These are phyloP conservation scores for Riptortus pedestris DNA, from an alignment of 1,140 invertebrate species.

Conservation along the genomic window DNA sequence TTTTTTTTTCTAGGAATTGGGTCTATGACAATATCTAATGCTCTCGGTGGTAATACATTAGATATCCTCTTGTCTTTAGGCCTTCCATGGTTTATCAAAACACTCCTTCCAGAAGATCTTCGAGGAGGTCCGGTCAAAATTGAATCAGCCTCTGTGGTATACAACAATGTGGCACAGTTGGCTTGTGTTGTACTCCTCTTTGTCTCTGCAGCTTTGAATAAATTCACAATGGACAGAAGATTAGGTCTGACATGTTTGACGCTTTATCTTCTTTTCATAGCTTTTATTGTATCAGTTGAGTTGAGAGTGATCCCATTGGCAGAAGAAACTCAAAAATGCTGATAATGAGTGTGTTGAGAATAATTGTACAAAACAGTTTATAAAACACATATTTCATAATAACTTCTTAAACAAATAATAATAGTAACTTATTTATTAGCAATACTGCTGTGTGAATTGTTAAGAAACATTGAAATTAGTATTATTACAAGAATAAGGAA, in stretches of 20 bases:
- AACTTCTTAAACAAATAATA: too few relatives aligned
- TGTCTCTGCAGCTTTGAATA: slow-evolving; percentile 29
- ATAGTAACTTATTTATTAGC: too few relatives aligned
- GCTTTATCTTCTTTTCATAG: slow-evolving; percentile 32
- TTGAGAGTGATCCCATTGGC: slow-evolving; percentile 26
- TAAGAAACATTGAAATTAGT: too few relatives aligned
- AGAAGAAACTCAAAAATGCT: not conserved
- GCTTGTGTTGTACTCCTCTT: slow-evolving; percentile 31
- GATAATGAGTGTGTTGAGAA: too few relatives aligned
- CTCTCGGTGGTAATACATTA: slow-evolving; percentile 71
- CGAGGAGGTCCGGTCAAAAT: slow-evolving; percentile 31
- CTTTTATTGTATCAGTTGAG: slow-evolving; percentile 31
- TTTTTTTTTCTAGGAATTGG: slow-evolving; percentile 53
- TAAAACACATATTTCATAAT: too few relatives aligned
- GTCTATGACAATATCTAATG: slow-evolving; percentile 75
- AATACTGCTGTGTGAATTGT: too few relatives aligned
- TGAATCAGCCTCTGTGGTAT: slow-evolving; percentile 30
- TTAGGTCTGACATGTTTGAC: slow-evolving; percentile 32
- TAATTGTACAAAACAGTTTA: too few relatives aligned
- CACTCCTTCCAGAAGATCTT: slow-evolving; percentile 42
- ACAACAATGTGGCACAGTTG: slow-evolving; percentile 33
- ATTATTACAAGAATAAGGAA: too few relatives aligned
- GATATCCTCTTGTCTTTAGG: slow-evolving; percentile 78
- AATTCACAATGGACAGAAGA: slow-evolving; percentile 29
- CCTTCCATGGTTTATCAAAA: slow-evolving; percentile 71